Evolutionary conservation across 2,113 vertebrate species (phyloP).

Genomic region (Lasiurus borealis): DNA sequence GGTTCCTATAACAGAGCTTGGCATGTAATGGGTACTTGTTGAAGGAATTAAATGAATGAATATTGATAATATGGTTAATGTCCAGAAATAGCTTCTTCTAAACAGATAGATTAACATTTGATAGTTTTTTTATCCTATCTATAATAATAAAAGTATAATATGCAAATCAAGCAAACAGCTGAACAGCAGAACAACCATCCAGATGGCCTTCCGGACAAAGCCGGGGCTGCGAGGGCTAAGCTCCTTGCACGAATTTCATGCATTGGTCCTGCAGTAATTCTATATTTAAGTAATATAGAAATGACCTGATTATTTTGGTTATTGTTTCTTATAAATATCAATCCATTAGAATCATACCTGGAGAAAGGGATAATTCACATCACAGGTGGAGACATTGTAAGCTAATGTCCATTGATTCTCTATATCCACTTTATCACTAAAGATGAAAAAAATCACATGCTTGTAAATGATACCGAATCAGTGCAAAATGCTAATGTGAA

Average conservation of each 20-base stretch:
- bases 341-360: not conserved
- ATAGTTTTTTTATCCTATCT: not conserved
- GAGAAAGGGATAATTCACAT: not conserved
- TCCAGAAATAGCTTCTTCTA: not conserved
- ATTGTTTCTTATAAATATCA: not conserved
- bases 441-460: not conserved
- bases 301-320: slow-evolving; percentile 11
- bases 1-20: not conserved
- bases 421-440: not conserved
- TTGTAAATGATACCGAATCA: not conserved
- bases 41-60: slow-evolving; percentile 2
- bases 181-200: too few relatives aligned
- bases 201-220: too few relatives aligned
- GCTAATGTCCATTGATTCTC: not conserved
- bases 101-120: not conserved
- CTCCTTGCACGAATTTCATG: too few relatives aligned
- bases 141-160: too few relatives aligned
- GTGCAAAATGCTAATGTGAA: not conserved
- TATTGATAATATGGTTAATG: not conserved
- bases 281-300: not conserved
- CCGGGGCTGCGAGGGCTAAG: too few relatives aligned
- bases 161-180: too few relatives aligned
- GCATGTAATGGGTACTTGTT: not conserved
- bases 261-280: not conserved
- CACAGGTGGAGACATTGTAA: not conserved